Base-by-base conservation (phyloP, 30 jellyfish, hydroid and myxozoan species). In the Chrysaora quinquecirrha region DNA sequence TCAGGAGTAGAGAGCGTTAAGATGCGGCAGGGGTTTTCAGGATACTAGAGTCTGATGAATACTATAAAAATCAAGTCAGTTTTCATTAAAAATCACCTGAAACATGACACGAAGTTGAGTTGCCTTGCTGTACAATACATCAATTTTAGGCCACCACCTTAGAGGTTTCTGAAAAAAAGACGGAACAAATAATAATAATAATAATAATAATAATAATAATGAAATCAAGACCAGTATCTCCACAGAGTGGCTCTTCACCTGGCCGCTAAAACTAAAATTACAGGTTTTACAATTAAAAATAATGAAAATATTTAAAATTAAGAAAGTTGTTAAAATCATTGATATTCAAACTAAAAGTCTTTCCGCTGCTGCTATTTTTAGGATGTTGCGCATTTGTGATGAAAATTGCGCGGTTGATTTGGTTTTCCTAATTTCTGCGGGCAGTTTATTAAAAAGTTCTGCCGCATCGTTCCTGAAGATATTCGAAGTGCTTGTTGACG, bases 141-240 rank as follows among this genome's bases (percentile, higher is more conserved):
- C 90, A 22, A 85, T 74, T 31, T 82, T 86, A 3, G 98, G 98
- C 98, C 98, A 93, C 98, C 98, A 93, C 35, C 83, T 60, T 66
- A 86, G 65, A 0, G 96, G 94, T 60, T 73, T 93, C 98, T 93
- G 62, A 60, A 60, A 83, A 2, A 28, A 12, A 35, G 50, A 71
- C 16, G 14, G 48, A 11, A 11, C 29, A 61, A 61, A 11, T 23
- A 16, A 65, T 65, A 65, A 65, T 65, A 31, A 65, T 2, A 65
- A 58, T 58, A 58, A 58, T n/a, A n/a, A 58, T 25, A 58, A 3
- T 58, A 58, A 58, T n/a, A 25, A n/a, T 58, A 58, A 43, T 30
- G 73, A 11, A n/a, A 43, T 14, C 73, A 7, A 43, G 48, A 20
- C 38, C 54, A 38, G 54, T 14, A 38, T 14, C 54, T 38, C 54